Conservation (phyloP, 1,140 invertebrate species). For the Ceratoteleas bidentatus region DNA sequence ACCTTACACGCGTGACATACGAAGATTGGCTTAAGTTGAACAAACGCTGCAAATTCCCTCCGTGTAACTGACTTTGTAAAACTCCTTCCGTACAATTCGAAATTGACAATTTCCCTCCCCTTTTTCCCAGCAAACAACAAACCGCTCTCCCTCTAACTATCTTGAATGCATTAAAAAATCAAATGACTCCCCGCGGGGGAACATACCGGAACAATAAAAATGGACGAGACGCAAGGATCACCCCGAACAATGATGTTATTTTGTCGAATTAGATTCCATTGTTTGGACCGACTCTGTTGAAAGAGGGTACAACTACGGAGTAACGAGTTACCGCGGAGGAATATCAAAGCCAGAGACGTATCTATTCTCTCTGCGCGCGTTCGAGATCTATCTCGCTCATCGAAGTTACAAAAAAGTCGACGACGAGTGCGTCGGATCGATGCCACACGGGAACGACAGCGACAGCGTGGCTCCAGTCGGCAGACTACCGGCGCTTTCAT, state of each 20-base stretch:
- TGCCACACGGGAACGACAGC: conserved; percentile 70
- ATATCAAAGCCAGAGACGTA: conserved; percentile 60
- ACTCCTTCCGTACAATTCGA: too few species aligned
- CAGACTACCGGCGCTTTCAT: conserved; percentile 69
- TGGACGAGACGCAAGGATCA: conserved; percentile 42
- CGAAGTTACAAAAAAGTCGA: conserved; percentile 70
- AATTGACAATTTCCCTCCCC: too few species aligned
- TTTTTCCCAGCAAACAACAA: too few species aligned
- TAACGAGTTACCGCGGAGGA: conserved; percentile 60
- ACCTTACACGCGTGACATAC: too few species aligned
- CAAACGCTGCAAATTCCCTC: too few species aligned
- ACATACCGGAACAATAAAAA: conserved; percentile 35
- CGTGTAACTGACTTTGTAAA: too few species aligned
- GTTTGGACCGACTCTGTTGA: conserved; percentile 57
- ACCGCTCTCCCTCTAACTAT: too few species aligned
- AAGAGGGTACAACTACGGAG: conserved; percentile 53
- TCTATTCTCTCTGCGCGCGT: conserved; percentile 48
- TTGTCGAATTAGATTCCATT: conserved; percentile 67
- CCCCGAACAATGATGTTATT: conserved; percentile 56
- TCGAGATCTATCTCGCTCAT: conserved; percentile 59
- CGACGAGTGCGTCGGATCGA: conserved; percentile 72
- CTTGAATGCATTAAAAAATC: too few species aligned
- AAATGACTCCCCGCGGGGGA: conserved; percentile 8
- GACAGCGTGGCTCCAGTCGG: conserved; percentile 76
- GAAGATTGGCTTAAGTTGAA: too few species aligned